Base-by-base conservation (phyloP, 1,140 invertebrate species). In the Colletes gigas region DNA sequence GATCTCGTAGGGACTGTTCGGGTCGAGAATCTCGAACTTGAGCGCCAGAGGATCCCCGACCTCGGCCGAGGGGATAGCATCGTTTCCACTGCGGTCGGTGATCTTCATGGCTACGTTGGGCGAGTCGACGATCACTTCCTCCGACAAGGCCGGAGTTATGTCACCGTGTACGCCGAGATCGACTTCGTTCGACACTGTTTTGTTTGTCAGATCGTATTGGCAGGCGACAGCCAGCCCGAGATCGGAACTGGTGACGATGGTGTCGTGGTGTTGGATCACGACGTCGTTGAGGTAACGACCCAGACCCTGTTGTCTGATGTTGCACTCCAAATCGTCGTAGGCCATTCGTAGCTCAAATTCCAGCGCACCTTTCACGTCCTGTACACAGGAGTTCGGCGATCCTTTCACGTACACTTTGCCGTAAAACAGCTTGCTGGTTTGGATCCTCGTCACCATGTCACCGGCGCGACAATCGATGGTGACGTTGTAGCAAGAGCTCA, bases 71-170 rank as follows among this genome's bases (percentile, higher is more conserved):
- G 95, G 95, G 91, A 97, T 96, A 69, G 96, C 96, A 68, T 97
- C 97, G 90, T 95, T 96, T 67, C 96, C 97, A 86, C 95, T 96
- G 59, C 97, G 95, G 90, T 97, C 96, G n/a, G 97, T 98, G 88
- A 98, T 98, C 91, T 97, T 97, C 98, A 98, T 98, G 4, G 97
- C 96, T 52, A 98, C 97, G 92, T 98, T 98, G 30, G 98, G 98
- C 66, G 97, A 98, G 90, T 98, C 97, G 19, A 99, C 98, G 84
- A 97, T 96, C 30, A 96, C 97, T 93, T 97, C 97, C 92, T 97
- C 97, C 47, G 95, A 97, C 47, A 97, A 93, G 3, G 96, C 96
- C 19, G 96, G 96, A 86, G 96, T 95, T 77, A 98, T 96, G 88
- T 98, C 97, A 68, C 97, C 97, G 82, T 96, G 96, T n/a, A 98